Evolutionary conservation across 2,113 vertebrate genomes (phyloP), one percentile per base, ranked within the genome.

Genomic region (Edolisoma coerulescens): DNA sequence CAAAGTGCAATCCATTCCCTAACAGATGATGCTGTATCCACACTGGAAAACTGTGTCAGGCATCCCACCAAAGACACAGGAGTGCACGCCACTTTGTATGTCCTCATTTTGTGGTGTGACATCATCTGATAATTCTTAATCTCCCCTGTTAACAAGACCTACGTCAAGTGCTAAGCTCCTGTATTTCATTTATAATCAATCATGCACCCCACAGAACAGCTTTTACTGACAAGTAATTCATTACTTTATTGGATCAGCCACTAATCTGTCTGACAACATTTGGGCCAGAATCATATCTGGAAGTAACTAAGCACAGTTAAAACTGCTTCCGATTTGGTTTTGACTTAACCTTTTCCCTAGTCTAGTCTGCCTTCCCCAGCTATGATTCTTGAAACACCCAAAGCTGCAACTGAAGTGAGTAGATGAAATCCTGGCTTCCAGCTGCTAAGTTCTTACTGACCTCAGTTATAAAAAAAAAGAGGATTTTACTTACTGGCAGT

Each of bases 361-460:
- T 35, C 10, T 5, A 28, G 63, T 44, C 44, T 80, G 41, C 13
- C 71, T 49, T 93, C 59, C n/a, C 47, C 35, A 77, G 54, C 33
- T 70, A 9, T 44, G 68, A 37, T n/a, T 88, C 94, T 88, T 16
- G 8, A 79, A 86, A 60, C 52, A 74, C 63, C 70, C 67, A 64
- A 53, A 91, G 53, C 61, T 87, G 60, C 50, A 42, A 30, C 56
- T 74, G 42, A 89, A 95, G 68, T 28, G 52, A 88, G 44, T 30
- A 83, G 70, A 87, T 81, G 47, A 95, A 91, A 94, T 88, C 57
- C 39, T 77, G 68, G 63, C 37, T 94, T 91, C 79, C 82, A 88
- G 79, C 71, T 94, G 90, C 39, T 87, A 94, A 84, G 60, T 33
- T 91, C 45, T 84, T 70, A 47, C 71, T 88, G 87, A 91, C 90